A percentile compares a stretch with the other conserved stretches of the same genome.
phyloP scores from a whole-genome alignment of 2,113 vertebrate species.

The Sturnira hondurensis region DNA sequence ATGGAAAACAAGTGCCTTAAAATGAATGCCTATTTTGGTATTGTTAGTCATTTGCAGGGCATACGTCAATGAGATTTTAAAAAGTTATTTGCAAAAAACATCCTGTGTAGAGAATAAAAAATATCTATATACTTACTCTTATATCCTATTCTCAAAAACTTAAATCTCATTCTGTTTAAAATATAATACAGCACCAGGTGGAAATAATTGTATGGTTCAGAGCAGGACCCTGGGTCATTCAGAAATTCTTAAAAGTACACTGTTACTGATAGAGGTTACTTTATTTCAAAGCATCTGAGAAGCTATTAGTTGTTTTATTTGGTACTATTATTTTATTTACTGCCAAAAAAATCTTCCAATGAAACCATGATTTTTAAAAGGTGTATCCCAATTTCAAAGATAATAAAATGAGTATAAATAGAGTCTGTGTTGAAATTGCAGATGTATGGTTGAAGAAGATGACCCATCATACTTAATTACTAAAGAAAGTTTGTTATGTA shows the following conservation, averaged over 20 bases:
- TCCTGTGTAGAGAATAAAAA: background rate
- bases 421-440: background rate
- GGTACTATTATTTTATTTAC: background rate
- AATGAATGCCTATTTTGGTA: background rate
- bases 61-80: background rate
- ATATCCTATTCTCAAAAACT: background rate
- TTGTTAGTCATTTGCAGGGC: background rate
- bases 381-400: background rate
- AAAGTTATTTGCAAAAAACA: background rate
- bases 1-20: background rate
- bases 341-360: background rate
- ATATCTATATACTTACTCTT: background rate
- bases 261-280: background rate
- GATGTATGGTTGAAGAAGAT: background rate
- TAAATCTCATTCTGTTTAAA: background rate
- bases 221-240: background rate
- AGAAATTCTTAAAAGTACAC: background rate
- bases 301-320: background rate
- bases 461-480: background rate
- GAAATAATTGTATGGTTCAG: background rate
- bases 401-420: background rate
- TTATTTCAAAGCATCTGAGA: background rate
- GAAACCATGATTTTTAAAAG: background rate
- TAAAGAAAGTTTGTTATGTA: background rate
- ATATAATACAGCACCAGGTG: background rate